Evolutionary conservation across 2,888 invertebrate species (phyloP), one percentile per base, ranked within the genome.

Genomic region (Ypsolopha sequella): DNA sequence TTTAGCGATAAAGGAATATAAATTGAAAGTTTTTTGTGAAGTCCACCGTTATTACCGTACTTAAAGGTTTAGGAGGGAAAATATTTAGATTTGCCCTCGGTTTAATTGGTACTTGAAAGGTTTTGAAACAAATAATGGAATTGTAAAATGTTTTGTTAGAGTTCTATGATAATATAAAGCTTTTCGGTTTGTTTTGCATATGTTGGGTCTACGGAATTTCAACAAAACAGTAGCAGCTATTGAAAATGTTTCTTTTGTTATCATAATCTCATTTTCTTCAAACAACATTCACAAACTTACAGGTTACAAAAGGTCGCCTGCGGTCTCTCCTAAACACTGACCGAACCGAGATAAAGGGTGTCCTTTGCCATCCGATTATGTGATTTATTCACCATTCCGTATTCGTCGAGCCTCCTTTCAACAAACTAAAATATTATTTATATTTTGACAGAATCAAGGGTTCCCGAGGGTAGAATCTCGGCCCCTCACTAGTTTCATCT

Each of bases 391-490:
- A 64, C 64, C 65, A 63, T 63, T 72, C 65, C 66, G 70, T 66
- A 68, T 68, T 73, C 70, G 66, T 61, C 61, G 59, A 60, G 56
- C 54, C 64, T 61, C 58, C 62, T 62, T 24, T 24, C 24, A 24
- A 24, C 24, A 2, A 65, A 73, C 70, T 73, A 66, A 69, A 76
- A 76, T 77, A 78, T 78, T 75, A 64, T 69, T 67, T 70, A 76
- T 79, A 76, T 82, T 80, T 76, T 79, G 76, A 80, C 77, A 76
- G 67, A 60, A 69, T 74, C 75, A 72, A 71, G 69, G 39, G 54
- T 54, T 55, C 63, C 64, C 61, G 54, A 56, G 62, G 65, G 71
- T 70, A 64, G 68, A 71, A 75, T 76, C 74, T 71, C 73, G 61
- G 71, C 67, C 62, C 50, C n/a, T 33, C 41, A 43, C 41, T 13